Percentiles rank a stretch among this genome's conserved stretches.
Conservation (phyloP, 2,888 invertebrate genomes). For the Epinotia demarniana region DNA sequence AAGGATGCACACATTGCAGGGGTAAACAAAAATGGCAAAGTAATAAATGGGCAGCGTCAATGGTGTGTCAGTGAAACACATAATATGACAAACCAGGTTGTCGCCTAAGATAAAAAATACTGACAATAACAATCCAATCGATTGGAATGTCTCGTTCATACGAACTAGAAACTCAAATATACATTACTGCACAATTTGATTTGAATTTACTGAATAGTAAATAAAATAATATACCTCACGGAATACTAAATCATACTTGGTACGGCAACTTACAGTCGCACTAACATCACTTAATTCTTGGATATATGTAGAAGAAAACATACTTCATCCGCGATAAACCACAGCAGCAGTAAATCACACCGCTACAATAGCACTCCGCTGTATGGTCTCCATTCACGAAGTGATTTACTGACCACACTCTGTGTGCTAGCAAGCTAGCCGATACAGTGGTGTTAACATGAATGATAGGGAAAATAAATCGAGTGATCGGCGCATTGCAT, state of each 20-base stretch:
- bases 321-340: constrained; percentile 40
- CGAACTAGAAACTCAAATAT: no score
- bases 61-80: no score
- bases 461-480: constrained; percentile 6
- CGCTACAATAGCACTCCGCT: constrained; percentile 36
- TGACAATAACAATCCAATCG: no score
- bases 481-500: not conserved
- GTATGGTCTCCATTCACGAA: constrained; percentile 22
- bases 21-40: no score
- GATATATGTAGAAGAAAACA: constrained; percentile 34
- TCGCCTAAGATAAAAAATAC: no score
- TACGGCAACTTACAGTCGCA: not conserved
- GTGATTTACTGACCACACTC: constrained; percentile 42
- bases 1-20: no score
- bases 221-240: not conserved
- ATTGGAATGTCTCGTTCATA: no score
- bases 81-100: no score
- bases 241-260: not conserved
- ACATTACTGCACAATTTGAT: no score
- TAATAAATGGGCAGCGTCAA: no score
- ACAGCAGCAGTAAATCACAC: constrained; percentile 36
- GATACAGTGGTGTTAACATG: constrained; percentile 17
- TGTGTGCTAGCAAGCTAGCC: constrained; percentile 30
- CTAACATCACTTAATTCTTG: constrained; percentile 32
- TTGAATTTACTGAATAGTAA: not conserved